Conservation (phyloP, 2,797 vertebrate species). For the Decapterus maruadsi region DNA sequence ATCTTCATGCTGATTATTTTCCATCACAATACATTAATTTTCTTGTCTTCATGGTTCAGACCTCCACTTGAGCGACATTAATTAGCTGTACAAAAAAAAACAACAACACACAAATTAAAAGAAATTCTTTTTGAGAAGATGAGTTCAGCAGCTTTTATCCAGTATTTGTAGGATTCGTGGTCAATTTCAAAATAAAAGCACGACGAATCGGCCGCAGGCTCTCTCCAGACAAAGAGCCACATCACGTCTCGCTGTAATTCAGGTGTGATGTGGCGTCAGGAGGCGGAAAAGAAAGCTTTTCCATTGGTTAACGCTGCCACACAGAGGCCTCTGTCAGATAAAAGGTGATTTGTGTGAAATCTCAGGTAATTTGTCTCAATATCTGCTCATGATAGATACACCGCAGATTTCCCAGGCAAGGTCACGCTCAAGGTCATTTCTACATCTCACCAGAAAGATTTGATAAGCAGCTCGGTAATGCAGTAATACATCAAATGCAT, state of each 20-base stretch:
- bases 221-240: conserved; percentile 10
- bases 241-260: conserved; percentile 14
- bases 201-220: conserved; percentile 15
- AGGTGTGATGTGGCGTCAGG: conserved; percentile 20
- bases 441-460: conserved; percentile 20
- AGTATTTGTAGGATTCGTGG: conserved; percentile 15
- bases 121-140: conserved; percentile 1
- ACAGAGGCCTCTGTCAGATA: conserved; percentile 37
- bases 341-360: conserved; percentile 46
- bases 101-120: not conserved
- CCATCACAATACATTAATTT: not conserved
- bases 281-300: conserved; percentile 16
- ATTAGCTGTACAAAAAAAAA: not conserved
- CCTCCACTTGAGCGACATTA: not conserved
- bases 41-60: not conserved
- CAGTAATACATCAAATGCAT: conserved; percentile 2
- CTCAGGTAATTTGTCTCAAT: conserved; percentile 30
- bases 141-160: conserved; percentile 9
- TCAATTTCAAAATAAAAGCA: not conserved
- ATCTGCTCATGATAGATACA: conserved; percentile 60
- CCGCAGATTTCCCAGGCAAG: conserved; percentile 52
- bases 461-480: conserved; percentile 19
- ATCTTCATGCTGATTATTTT: conserved; percentile 11
- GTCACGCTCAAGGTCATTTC: conserved; percentile 58
- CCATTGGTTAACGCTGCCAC: conserved; percentile 5